Conservation (phyloP, 2,888 invertebrate species). For the Gortyna flavago region DNA sequence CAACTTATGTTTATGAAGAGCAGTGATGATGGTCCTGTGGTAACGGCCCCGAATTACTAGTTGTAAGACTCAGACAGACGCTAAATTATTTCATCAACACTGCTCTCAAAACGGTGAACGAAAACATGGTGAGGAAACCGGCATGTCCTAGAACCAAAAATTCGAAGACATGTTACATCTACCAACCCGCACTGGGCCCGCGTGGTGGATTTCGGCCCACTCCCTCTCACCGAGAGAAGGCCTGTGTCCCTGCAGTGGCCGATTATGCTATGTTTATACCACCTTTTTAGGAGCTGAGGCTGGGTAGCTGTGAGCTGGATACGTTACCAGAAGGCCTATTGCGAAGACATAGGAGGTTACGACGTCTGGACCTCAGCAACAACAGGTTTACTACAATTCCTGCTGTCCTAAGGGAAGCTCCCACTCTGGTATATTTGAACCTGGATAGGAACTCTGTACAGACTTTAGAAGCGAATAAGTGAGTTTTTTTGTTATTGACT, state of each 20-base stretch:
- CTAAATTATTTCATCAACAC: too few species aligned
- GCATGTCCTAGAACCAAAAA: too few species aligned
- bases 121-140: too few species aligned
- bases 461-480: constrained; percentile 82
- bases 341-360: constrained; percentile 90
- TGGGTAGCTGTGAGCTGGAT: constrained; percentile 91
- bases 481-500: constrained; percentile 61
- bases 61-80: too few species aligned
- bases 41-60: too few species aligned
- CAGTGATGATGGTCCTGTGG: too few species aligned
- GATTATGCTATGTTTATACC: not conserved
- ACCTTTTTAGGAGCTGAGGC: constrained; percentile 88
- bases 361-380: constrained; percentile 91
- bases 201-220: not conserved
- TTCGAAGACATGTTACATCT: too few species aligned
- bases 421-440: constrained; percentile 89
- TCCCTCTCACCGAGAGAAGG: not conserved
- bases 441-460: constrained; percentile 92
- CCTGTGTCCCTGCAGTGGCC: not conserved
- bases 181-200: not conserved
- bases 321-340: constrained; percentile 90
- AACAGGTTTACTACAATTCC: constrained; percentile 91
- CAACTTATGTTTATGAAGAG: too few species aligned
- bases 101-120: too few species aligned
- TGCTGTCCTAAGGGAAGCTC: constrained; percentile 87